Evolutionary conservation across 1,140 invertebrate genomes (phyloP).

Genomic region (Ceratoteleas bidentatus): DNA sequence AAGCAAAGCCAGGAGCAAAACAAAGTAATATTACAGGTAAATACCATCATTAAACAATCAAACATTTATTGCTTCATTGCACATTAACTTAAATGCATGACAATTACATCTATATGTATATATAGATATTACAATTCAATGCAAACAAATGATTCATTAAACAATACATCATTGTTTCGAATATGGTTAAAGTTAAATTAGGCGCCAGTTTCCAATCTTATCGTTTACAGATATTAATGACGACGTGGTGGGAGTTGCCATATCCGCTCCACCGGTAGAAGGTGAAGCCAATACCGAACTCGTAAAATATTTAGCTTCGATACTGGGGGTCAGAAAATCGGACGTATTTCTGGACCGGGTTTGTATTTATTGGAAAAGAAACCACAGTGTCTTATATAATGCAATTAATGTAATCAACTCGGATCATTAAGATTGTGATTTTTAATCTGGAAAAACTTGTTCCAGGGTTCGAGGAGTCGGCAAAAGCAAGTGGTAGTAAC

Average conservation of each 20-base stretch:
- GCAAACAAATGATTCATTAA: conserved; percentile 5
- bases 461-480: conserved; percentile 81
- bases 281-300: conserved; percentile 91
- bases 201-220: conserved; percentile 3
- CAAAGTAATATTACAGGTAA: conserved; percentile 86
- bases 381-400: background rate
- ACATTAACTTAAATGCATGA: too few relatives aligned
- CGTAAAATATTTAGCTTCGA: conserved; percentile 86
- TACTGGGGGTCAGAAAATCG: conserved; percentile 86
- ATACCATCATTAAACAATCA: too few relatives aligned
- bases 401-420: conserved; percentile 1
- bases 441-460: too few relatives aligned
- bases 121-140: too few relatives aligned
- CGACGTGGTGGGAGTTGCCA: conserved; percentile 85
- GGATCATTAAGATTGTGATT: too few relatives aligned
- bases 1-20: conserved; percentile 90
- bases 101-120: too few relatives aligned
- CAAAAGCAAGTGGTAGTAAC: conserved; percentile 79
- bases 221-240: conserved; percentile 75
- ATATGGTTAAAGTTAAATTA: conserved; percentile 18
- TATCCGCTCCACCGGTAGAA: conserved; percentile 88
- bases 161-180: conserved; percentile 10
- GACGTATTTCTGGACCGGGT: conserved; percentile 86
- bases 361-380: conserved; percentile 56
- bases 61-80: too few relatives aligned